phyloP scores from a whole-genome alignment of 2,888 invertebrate species.

The Strigamia maritima region DNA sequence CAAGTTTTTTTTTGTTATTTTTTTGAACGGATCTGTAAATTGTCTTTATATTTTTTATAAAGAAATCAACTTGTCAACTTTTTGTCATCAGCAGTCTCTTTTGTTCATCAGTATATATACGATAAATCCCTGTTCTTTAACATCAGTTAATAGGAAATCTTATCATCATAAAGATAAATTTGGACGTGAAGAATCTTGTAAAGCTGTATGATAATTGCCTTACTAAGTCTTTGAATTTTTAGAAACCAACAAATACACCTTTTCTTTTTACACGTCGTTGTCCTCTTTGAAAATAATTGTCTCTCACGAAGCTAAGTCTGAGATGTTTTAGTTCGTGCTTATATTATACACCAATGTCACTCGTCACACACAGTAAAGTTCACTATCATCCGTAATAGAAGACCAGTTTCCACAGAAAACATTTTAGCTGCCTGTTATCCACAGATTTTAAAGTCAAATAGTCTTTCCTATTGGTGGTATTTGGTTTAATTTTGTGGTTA shows the following conservation, averaged over 20 bases:
- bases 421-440: constrained; percentile 15
- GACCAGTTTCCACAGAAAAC: constrained; percentile 7
- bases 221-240: not conserved
- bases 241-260: not conserved
- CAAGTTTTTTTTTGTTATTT: not conserved
- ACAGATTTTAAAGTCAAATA: not conserved
- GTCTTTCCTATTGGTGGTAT: not conserved
- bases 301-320: not conserved
- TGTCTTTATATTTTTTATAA: constrained; percentile 20
- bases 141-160: constrained; percentile 13
- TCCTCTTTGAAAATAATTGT: not conserved
- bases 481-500: not conserved
- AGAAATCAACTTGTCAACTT: constrained; percentile 18
- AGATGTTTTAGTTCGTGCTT: not conserved
- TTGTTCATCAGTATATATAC: not conserved
- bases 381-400: constrained; percentile 1
- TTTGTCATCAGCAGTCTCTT: not conserved
- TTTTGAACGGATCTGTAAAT: constrained; percentile 27
- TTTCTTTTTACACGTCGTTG: not conserved
- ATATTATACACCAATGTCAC: not conserved
- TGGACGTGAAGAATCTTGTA: constrained; percentile 30
- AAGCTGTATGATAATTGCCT: constrained; percentile 18
- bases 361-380: not conserved
- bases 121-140: not conserved
- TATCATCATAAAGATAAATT: constrained; percentile 24